These are phyloP conservation scores for Petrocephalus zakoni DNA, from an alignment of 2,113 vertebrate species.

Conservation along the genomic window DNA sequence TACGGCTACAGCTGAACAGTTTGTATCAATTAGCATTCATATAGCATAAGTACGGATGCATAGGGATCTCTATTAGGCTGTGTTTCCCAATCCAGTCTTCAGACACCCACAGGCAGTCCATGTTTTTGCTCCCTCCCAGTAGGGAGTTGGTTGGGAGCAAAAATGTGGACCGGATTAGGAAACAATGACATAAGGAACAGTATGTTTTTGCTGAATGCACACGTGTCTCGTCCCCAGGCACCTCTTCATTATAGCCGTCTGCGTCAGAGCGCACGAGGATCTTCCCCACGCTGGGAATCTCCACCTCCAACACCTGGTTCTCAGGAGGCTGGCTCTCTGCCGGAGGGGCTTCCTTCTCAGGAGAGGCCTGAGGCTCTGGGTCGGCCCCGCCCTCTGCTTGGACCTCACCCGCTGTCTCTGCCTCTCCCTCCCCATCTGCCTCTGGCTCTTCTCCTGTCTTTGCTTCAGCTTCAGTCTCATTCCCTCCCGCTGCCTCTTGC, in stretches of 20 bases:
- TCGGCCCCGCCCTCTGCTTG: slow-evolving; percentile 33
- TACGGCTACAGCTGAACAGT: not conserved
- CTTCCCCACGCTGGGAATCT: slow-evolving; percentile 91
- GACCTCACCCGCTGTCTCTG: slow-evolving; percentile 48
- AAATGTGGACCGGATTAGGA: not conserved
- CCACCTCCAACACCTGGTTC: slow-evolving; percentile 83
- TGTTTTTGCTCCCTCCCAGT: not conserved
- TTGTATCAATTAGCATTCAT: not conserved
- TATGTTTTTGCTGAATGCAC: not conserved
- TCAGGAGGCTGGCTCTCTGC: slow-evolving; percentile 48
- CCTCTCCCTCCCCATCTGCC: not conserved
- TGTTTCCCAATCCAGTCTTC: not conserved
- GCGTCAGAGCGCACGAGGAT: slow-evolving; percentile 86
- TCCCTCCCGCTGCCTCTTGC: not conserved
- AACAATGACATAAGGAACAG: not conserved
- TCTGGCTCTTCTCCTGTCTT: slow-evolving; percentile 21
- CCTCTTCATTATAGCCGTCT: slow-evolving; percentile 96
- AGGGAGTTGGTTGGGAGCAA: not conserved
- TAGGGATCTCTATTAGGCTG: not conserved
- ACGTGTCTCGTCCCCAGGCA: slow-evolving; percentile 42
- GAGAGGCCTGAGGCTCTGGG: slow-evolving; percentile 41
- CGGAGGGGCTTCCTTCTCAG: slow-evolving; percentile 39
- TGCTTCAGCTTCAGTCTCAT: slow-evolving; percentile 11
- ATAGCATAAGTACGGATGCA: not conserved
- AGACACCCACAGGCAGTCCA: not conserved